These are phyloP conservation scores for Pararge aegeria DNA, from an alignment of 1,140 invertebrate genomes.

Conservation along the genomic window DNA sequence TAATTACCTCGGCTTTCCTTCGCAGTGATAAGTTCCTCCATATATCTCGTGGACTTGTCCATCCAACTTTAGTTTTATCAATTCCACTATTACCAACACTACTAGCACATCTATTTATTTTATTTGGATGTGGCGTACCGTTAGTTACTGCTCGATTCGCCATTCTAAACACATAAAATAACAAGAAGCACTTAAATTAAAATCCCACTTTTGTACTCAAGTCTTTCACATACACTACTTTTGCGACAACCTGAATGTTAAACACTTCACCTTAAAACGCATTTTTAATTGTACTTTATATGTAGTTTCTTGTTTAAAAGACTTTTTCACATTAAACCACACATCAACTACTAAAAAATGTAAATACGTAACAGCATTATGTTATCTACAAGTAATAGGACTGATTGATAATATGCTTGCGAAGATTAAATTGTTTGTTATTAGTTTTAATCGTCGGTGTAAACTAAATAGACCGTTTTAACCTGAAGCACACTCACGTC, in stretches of 20 bases:
- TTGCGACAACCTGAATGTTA: neutral
- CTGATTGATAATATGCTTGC: neutral
- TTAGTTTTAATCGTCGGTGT: conserved; percentile 26
- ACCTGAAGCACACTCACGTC: conserved; percentile 71
- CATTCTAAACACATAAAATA: conserved; percentile 50
- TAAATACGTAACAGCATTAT: neutral
- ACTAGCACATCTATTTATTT: conserved; percentile 65
- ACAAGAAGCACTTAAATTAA: conserved; percentile 18
- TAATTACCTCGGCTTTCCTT: conserved; percentile 68
- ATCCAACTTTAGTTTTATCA: conserved; percentile 69
- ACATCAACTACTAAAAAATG: neutral
- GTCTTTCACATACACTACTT: conserved; percentile 17
- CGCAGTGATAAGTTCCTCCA: conserved; percentile 73
- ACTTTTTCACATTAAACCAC: neutral
- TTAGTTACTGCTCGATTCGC: conserved; percentile 56
- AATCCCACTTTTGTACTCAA: conserved; percentile 23
- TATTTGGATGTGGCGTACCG: conserved; percentile 50
- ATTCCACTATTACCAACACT: conserved; percentile 60
- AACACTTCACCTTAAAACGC: neutral
- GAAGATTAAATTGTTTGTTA: neutral
- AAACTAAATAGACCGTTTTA: conserved; percentile 58
- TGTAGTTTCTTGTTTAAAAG: neutral
- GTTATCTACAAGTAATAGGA: neutral
- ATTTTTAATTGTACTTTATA: neutral
- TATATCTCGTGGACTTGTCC: conserved; percentile 71